Percentiles rank a stretch among this genome's conserved stretches.
Evolutionary conservation across 2,888 invertebrate genomes (phyloP).

Genomic region (Eupelmus urozonus): DNA sequence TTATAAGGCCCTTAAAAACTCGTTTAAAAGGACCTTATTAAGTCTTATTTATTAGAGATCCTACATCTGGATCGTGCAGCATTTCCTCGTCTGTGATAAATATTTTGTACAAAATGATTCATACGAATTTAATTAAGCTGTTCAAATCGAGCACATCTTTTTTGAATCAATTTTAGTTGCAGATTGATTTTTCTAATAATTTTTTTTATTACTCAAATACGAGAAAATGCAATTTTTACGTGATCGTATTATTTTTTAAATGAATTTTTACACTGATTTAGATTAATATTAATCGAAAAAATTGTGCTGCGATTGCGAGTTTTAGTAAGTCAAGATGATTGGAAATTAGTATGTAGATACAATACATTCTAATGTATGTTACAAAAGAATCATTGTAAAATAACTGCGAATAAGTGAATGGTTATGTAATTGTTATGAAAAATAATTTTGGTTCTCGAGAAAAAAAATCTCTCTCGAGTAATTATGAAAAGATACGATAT

Average conservation of each 20-base stretch:
- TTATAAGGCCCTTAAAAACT: slow-evolving; percentile 35
- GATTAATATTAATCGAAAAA: slow-evolving; percentile 48
- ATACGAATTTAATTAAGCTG: slow-evolving; percentile 52
- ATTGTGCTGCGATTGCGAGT: slow-evolving; percentile 54
- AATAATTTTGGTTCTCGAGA: slow-evolving; percentile 41
- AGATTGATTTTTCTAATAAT: slow-evolving; percentile 44
- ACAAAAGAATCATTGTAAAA: slow-evolving; percentile 53
- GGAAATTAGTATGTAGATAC: slow-evolving; percentile 52
- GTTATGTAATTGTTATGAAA: slow-evolving; percentile 49
- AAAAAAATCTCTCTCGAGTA: slow-evolving; percentile 26
- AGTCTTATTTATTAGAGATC: slow-evolving; percentile 54
- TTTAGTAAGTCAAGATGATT: slow-evolving; percentile 54
- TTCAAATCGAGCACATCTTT: slow-evolving; percentile 54
- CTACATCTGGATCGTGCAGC: slow-evolving; percentile 52
- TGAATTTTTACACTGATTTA: slow-evolving; percentile 52
- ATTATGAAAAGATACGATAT: slow-evolving; percentile 35
- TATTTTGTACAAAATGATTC: slow-evolving; percentile 57
- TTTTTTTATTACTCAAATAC: slow-evolving; percentile 42
- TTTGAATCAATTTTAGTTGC: slow-evolving; percentile 57
- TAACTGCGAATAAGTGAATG: slow-evolving; percentile 47
- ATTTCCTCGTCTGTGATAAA: slow-evolving; percentile 60
- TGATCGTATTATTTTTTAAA: slow-evolving; percentile 53
- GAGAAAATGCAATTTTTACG: slow-evolving; percentile 53
- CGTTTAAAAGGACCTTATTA: slow-evolving; percentile 33
- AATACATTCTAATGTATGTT: slow-evolving; percentile 47